These are phyloP conservation scores for Baccha elongata DNA, from an alignment of 2,888 invertebrate species.

Conservation along the genomic window DNA sequence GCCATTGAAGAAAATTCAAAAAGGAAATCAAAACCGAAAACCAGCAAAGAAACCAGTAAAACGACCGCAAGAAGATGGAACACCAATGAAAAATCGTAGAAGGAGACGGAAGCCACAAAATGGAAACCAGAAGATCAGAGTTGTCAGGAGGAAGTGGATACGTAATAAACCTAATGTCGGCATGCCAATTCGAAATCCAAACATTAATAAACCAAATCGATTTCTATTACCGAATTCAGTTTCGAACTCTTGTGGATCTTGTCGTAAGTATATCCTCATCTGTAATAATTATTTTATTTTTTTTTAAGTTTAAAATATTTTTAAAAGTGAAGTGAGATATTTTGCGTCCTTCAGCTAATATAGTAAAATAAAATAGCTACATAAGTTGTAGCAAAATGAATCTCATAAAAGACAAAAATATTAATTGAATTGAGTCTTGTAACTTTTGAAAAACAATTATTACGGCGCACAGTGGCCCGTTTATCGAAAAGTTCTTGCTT, in stretches of 20 bases:
- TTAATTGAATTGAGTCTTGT: too few species aligned
- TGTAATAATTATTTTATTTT: too few species aligned
- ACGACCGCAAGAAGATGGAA: neutral
- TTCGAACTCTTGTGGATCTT: slow-evolving; percentile 3
- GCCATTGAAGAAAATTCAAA: slow-evolving; percentile 36
- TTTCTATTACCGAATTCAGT: neutral
- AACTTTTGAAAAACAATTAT: too few species aligned
- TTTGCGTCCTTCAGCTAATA: too few species aligned
- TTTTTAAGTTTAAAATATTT: too few species aligned
- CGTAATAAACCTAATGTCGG: slow-evolving; percentile 1
- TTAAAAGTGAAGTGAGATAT: too few species aligned
- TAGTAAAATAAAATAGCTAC: too few species aligned
- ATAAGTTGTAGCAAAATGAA: too few species aligned
- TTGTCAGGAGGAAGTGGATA: neutral
- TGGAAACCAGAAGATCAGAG: neutral
- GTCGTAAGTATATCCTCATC: slow-evolving; percentile 66
- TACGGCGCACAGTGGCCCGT: too few species aligned
- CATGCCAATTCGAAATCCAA: neutral
- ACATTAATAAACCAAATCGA: neutral
- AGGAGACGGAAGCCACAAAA: slow-evolving; percentile 30
- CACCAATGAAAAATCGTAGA: slow-evolving; percentile 2
- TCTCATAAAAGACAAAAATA: too few species aligned
- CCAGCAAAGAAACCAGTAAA: neutral
- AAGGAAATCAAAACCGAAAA: neutral
- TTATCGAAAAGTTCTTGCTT: too few species aligned